A percentile compares a stretch with the other conserved stretches of the same genome.
Conservation (phyloP, 2,113 vertebrate genomes). For the Xenopus borealis region DNA sequence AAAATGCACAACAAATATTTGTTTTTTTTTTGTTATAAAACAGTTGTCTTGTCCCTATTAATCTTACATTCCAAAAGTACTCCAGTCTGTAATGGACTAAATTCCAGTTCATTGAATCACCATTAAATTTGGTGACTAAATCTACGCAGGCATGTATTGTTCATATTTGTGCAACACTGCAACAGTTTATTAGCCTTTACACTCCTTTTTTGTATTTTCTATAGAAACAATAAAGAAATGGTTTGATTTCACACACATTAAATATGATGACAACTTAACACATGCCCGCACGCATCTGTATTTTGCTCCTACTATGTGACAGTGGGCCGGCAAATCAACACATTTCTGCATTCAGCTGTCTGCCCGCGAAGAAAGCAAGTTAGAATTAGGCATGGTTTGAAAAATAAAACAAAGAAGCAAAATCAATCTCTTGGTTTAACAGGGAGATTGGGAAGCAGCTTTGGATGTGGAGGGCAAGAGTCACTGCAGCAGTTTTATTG, state of each 20-base stretch:
- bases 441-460: constrained; percentile 52
- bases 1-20: too few species aligned
- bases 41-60: too few species aligned
- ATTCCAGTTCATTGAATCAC: too few species aligned
- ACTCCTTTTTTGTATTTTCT: not conserved
- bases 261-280: not conserved
- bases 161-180: too few species aligned
- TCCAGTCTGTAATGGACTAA: too few species aligned
- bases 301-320: not conserved
- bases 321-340: constrained; percentile 24
- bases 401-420: constrained; percentile 40
- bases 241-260: not conserved
- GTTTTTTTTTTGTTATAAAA: too few species aligned
- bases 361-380: constrained; percentile 49
- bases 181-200: not conserved
- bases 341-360: constrained; percentile 52
- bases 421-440: constrained; percentile 49
- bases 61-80: too few species aligned
- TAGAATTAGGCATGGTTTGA: constrained; percentile 51
- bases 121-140: too few species aligned
- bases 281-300: not conserved
- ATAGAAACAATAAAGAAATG: not conserved
- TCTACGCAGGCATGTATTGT: too few species aligned
- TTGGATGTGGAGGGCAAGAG: constrained; percentile 9
- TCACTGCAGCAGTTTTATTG: constrained; percentile 42